A percentile compares a stretch with the other conserved stretches of the same genome.
Evolutionary conservation across 2,888 invertebrate genomes (phyloP).

Genomic region (Brachyptera risi): DNA sequence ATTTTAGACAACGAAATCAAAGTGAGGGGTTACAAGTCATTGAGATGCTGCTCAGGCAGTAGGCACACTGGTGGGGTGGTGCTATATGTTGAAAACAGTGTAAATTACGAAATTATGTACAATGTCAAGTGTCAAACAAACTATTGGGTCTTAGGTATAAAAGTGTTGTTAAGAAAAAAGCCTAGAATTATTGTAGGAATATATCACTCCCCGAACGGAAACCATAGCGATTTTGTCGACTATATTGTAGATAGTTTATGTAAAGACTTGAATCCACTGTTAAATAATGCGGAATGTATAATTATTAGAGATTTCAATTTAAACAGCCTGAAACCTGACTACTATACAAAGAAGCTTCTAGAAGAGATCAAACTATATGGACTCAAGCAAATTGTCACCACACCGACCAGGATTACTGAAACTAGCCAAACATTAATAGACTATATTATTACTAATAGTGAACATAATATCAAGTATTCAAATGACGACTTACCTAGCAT

Average conservation of each 20-base stretch:
- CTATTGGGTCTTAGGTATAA: background rate
- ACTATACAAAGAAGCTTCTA: background rate
- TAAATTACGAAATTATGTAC: slow-evolving; percentile 7
- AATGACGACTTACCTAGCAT: background rate
- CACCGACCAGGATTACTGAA: background rate
- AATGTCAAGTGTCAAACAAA: background rate
- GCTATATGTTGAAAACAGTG: slow-evolving; percentile 24
- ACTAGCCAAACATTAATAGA: background rate
- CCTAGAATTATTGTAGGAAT: background rate
- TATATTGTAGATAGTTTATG: background rate
- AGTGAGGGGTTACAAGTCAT: slow-evolving; percentile 24
- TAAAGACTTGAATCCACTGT: background rate
- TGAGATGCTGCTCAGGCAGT: slow-evolving; percentile 29
- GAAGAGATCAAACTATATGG: background rate
- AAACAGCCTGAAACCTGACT: background rate
- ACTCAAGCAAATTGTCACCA: background rate
- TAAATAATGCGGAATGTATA: background rate
- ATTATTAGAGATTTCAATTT: background rate
- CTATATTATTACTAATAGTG: background rate
- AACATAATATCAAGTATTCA: background rate
- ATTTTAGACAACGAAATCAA: slow-evolving; percentile 25
- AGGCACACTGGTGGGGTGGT: slow-evolving; percentile 29
- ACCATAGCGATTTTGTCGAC: background rate
- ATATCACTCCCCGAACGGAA: slow-evolving; percentile 5
- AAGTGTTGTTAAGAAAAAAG: background rate